Base-by-base conservation (phyloP, 1,140 invertebrate genomes). In the Leptonema lineaticorne region DNA sequence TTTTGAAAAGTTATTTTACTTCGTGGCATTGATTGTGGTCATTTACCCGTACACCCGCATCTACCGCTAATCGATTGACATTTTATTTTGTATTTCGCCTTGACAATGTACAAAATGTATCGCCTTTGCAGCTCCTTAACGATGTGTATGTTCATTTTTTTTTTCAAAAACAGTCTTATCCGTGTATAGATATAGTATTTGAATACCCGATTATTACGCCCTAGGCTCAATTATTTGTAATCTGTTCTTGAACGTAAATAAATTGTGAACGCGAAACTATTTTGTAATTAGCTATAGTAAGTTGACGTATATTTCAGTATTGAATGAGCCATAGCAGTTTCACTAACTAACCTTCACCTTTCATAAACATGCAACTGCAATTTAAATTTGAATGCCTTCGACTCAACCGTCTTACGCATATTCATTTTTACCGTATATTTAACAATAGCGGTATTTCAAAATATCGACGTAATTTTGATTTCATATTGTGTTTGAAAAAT, bases 31-130 rank as follows among this genome's bases (percentile, higher is more conserved):
- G 62, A 45, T 45, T 37, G 16, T 16, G 64, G 64, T 66, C 64
- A 28, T 53, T 66, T 57, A 66, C 64, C 64, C 41, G 45, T 24
- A 14, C 33, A 20, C 45, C 45, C 30, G 37, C 58, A 53, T 48
- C 50, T 24, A 26, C 24, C n/a, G 11, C 41, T 56, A 66, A 66
- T 66, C 46, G 64, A 28, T 66, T 56, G 64, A 56, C 64, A 66
- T 66, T 66, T 66, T 41, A 50, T 66, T 66, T 57, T 6, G 27
- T 20, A 2, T 20, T 11, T 46, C 59, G 30, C 59, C 59, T 63
- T 63, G 59, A 63, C 59, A 63, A 9, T 63, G 33, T 24, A 26
- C 28, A 18, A 33, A 41, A 33, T 22, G 22, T 20, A 5, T 5
- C 30, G 5, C 5, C 5, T 6, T 5, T 33, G 30, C 20, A 9